Evolutionary conservation across 2,888 invertebrate genomes (phyloP), one percentile per base, ranked within the genome.

Genomic region (Dryobotodes eremita): DNA sequence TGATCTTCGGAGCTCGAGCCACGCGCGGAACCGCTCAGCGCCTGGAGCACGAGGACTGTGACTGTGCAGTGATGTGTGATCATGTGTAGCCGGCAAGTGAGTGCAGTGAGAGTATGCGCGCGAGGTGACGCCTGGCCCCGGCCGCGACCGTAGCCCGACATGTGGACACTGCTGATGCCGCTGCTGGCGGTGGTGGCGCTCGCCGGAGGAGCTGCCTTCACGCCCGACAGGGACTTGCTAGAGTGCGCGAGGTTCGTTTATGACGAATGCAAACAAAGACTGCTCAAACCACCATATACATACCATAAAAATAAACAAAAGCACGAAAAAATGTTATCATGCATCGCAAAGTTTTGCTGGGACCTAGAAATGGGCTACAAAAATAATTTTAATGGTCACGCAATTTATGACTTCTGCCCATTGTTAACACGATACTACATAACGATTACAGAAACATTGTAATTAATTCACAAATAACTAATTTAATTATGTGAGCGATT

Each of bases 201-300:
- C 83, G 94, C 94, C 90, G 95, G 94, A 82, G 95, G 95, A 84
- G 94, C 95, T 89, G 93, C 94, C 83, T 94, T 95, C 86, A 90
- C 94, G 66, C 94, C 95, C 83, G 94, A 95, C 91, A 95, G 94
- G 93, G 97, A 96, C 89, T 90, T 97, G 84, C 94, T 97, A 64
- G 96, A 96, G 89, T 97, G 97, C 90, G 96, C 97, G 86, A 97
- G 97, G 97, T 97, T 96, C 93, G 96, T 94, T 88, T 72, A 79
- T 79, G 66, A 75, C 61, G 61, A 83, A 71, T 64, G 65, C 57
- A 75, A 75, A 59, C 71, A 75, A 62, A 23, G 2, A 48, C 61
- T 48, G n/a, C 36, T 73, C 50, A 71, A 69, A 73, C 66, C 36
- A 26, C 42, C 23, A 61, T 55, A 68, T 48, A 75, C 70, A 57